These are phyloP conservation scores for Halcyon badia DNA, from an alignment of 2,797 vertebrate species.

Conservation along the genomic window DNA sequence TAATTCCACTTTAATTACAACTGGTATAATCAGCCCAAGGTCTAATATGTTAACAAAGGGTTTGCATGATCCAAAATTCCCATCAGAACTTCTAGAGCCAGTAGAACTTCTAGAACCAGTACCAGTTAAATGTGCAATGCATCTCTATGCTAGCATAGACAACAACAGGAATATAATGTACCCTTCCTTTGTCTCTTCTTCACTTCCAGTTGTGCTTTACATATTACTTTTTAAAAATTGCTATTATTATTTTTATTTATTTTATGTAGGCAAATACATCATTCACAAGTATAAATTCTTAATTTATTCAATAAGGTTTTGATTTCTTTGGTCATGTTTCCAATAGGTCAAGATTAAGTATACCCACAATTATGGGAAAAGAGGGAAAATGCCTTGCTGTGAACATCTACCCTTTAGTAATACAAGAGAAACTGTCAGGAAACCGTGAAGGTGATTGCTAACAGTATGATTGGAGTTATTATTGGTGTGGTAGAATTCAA, in stretches of 20 bases:
- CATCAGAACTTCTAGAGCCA: not conserved
- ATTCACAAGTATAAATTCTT: not conserved
- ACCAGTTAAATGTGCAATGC: not conserved
- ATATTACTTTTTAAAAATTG: no score
- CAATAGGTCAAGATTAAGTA: not conserved
- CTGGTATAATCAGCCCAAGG: not conserved
- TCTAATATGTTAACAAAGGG: not conserved
- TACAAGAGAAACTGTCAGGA: conserved; percentile 10
- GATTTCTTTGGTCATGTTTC: not conserved
- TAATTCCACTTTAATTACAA: not conserved
- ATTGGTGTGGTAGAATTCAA: conserved; percentile 24
- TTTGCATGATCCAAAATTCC: conserved; percentile 1
- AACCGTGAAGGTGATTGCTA: not conserved
- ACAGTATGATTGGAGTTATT: conserved; percentile 4
- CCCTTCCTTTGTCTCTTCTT: not conserved
- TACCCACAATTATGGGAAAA: not conserved
- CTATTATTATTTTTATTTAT: not conserved
- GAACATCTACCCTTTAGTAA: conserved; percentile 1
- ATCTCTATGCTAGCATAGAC: not conserved
- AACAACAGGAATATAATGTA: not conserved
- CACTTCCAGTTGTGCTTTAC: not conserved
- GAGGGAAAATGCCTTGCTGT: not conserved
- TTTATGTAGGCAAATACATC: accelerated
- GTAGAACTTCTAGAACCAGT: not conserved
- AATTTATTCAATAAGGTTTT: not conserved